Evolutionary conservation across 2,797 vertebrate genomes (phyloP).

Genomic region (Cynodonichthys magdalenae): DNA sequence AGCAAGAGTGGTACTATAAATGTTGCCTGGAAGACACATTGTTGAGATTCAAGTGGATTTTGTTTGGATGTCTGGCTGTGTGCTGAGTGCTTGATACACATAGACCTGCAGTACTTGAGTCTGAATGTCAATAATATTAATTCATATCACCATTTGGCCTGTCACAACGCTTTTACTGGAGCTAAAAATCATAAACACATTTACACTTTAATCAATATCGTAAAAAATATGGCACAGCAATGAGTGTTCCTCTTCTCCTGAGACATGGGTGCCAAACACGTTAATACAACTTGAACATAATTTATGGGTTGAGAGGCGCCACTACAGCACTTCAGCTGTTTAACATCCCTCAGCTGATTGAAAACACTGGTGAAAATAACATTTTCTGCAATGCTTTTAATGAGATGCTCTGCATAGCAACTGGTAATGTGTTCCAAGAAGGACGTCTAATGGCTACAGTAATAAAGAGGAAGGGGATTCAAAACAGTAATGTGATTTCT

Average conservation of each 20-base stretch:
- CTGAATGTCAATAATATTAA: conserved; percentile 66
- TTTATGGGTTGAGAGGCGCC: conserved; percentile 59
- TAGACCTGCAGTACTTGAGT: conserved; percentile 34
- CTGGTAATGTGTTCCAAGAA: conserved; percentile 45
- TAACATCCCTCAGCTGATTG: conserved; percentile 52
- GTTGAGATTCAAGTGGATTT: conserved; percentile 18
- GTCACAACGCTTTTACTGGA: conserved; percentile 79
- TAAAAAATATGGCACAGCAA: conserved; percentile 63
- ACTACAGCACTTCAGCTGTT: conserved; percentile 51
- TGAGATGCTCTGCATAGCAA: conserved; percentile 43
- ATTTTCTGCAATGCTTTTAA: conserved; percentile 51
- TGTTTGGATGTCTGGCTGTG: conserved; percentile 5
- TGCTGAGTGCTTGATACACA: conserved; percentile 39
- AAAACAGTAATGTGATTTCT: conserved; percentile 27
- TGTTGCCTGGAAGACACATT: conserved; percentile 20
- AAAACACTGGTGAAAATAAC: conserved; percentile 50
- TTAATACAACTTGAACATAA: conserved; percentile 61
- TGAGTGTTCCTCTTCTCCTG: conserved; percentile 60
- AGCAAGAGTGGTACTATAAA: conserved; percentile 23
- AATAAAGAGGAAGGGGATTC: conserved; percentile 42
- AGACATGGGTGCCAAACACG: conserved; percentile 67
- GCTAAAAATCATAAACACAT: conserved; percentile 77
- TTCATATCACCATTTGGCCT: conserved; percentile 73
- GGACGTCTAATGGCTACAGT: conserved; percentile 43
- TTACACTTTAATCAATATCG: conserved; percentile 76